Base-by-base conservation (phyloP, 37 sponge, comb jelly and placozoan genomes). In the Haliclona indistincta region DNA sequence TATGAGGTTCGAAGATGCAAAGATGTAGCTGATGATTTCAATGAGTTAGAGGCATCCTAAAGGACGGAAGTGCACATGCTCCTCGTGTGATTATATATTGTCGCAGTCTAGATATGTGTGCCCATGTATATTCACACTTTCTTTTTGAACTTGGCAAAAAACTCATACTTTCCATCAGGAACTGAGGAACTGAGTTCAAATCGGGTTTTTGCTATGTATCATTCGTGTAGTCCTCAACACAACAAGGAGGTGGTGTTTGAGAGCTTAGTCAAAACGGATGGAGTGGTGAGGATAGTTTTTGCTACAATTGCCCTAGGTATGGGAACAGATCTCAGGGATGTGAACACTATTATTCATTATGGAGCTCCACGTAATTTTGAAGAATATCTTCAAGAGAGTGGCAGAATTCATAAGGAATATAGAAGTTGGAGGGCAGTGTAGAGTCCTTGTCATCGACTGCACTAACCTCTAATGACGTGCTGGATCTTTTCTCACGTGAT, bases 31-130 rank as follows among this genome's bases (percentile, higher is more conserved):
- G 29, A n/a, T 19, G 69, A 78, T 38, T 68, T 54, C 2, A 52
- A 20, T 37, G 26, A 20, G 25, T 65, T 7, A 13, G 49, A 22
- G 54, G 15, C 26, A 19, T 15, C 56, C 41, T 78, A 7, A 34
- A 36, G 30, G 56, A 37, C n/a, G 13, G 28, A 1, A 30, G 29
- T 38, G 63, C 35, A 32, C 17, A 61, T 33, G 65, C 67, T 10
- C 63, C 47, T 17, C 64, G 75, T 20, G 71, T 62, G 25, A 61
- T 81, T 29, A 75, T 81, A 17, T 81, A 73, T 38, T 81, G 75
- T 66, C 72, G 66, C n/a, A 49, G 74, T 28, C 34, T 81, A 34
- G 55, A 81, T 62, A 71, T 74, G 66, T 82, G 84, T 67, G 76
- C 84, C 17, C n/a, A 49, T 58, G 43, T 82, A 3, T n/a, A n/a